Conservation (phyloP, 2,797 vertebrate species). For the Anisognathus igniventris region DNA sequence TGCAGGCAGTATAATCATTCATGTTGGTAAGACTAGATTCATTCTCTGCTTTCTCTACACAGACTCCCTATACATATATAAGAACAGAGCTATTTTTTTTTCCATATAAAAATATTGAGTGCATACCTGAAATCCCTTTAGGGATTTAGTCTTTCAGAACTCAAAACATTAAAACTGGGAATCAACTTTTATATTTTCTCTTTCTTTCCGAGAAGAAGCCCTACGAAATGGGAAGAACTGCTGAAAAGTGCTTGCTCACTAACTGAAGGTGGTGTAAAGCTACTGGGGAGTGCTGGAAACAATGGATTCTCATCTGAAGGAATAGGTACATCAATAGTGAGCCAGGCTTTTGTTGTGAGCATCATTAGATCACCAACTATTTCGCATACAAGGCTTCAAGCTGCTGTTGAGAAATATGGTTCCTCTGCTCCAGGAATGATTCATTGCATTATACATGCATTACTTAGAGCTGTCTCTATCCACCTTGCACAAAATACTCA, state of each 20-base stretch:
- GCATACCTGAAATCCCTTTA: not conserved
- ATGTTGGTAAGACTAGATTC: not conserved
- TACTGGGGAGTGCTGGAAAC: not conserved
- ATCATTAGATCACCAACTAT: not conserved
- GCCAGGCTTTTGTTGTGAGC: not conserved
- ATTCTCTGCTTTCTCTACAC: not conserved
- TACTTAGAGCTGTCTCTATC: not conserved
- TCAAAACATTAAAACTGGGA: not conserved
- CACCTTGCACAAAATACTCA: not conserved
- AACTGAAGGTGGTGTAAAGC: not conserved
- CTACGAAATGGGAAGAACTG: not conserved
- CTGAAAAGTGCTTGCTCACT: not conserved
- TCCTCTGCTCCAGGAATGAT: not conserved
- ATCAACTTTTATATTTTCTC: not conserved
- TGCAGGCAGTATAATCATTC: not conserved
- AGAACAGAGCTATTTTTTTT: not conserved
- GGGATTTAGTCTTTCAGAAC: not conserved
- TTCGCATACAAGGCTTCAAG: not conserved
- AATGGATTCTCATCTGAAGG: not conserved
- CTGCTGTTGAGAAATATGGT: not conserved
- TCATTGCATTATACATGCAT: not conserved
- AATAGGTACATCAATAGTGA: rapidly evolving
- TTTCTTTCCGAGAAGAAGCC: not conserved
- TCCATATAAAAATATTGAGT: not conserved
- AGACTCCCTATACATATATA: not conserved